Evolutionary conservation across 2,888 invertebrate species (phyloP), one percentile per base, ranked within the genome.

Genomic region (Operophtera brumata): DNA sequence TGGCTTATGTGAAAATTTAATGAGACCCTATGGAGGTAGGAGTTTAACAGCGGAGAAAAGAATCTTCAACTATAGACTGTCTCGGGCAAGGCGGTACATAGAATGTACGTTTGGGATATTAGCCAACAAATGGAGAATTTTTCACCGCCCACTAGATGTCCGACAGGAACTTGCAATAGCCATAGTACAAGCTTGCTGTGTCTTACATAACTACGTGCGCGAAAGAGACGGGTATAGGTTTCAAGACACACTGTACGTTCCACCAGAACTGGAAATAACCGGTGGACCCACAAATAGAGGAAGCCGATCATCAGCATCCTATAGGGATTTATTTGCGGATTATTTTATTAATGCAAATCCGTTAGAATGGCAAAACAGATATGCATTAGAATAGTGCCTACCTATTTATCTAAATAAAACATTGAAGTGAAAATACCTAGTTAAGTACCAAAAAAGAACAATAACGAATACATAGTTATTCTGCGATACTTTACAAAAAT

Each of bases 1-100:
- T 59, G 46, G 46, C 41, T 50, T 59, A 54, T 30, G 11, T 30
- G 34, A 51, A 42, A 54, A 47, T 47, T 30, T 39, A 39, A 30
- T 39, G 52, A 42, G 51, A 44, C 62, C 59, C 6, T 62, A 49
- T 57, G 42, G 28, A 36, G 59, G 52, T 36, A 57, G 34, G 39
- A 41, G 14, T 35, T 46, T 52, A 35, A 41, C 51, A 35, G 32
- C 13, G 13, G 26, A 51, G 41, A 59, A 57, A 58, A 54, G 30
- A 52, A 54, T 53, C 10, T 67, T 63, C 36, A 69, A 69, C 41
- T 65, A 70, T 52, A 26, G 69, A 47, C 47, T 69, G 28, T 53
- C 61, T 36, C 56, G 64, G 13, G 68, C 57, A 40, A 44, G 67
- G 25, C 55, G 65, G 11, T 57, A 66, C n/a, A 47, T 68, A 13